These are phyloP conservation scores for Chondrilla cf. caribensis DNA, from an alignment of 37 sponge, comb jelly and placozoan genomes.

Conservation along the genomic window DNA sequence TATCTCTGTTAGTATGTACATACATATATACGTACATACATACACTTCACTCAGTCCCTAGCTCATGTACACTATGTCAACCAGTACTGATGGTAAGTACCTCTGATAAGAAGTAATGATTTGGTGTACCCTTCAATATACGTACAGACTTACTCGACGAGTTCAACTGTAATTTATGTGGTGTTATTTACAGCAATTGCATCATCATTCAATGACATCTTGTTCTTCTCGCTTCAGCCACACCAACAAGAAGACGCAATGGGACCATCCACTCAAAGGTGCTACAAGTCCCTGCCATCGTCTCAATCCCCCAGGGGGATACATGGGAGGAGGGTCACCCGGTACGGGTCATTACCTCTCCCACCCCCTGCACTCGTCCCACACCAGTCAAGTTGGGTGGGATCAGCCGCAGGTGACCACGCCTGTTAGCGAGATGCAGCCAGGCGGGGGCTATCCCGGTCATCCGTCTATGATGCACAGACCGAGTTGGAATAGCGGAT, in stretches of 20 bases:
- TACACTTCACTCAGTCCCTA: too few species aligned
- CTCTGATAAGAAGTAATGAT: too few species aligned
- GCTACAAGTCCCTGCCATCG: background rate
- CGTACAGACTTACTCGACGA: too few species aligned
- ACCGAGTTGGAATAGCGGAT: background rate
- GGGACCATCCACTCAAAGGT: slow-evolving; percentile 8
- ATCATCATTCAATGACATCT: background rate
- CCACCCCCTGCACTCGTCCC: background rate
- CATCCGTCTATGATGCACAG: background rate
- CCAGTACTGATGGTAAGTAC: too few species aligned
- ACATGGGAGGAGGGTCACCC: too few species aligned
- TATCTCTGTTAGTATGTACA: too few species aligned
- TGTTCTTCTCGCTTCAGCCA: background rate
- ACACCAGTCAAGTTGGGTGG: background rate
- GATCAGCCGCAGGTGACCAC: background rate
- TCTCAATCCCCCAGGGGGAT: background rate
- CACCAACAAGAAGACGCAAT: background rate
- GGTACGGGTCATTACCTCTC: background rate
- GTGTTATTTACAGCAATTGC: too few species aligned
- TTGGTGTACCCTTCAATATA: too few species aligned
- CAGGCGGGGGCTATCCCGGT: background rate
- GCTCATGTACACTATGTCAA: too few species aligned
- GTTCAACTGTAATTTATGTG: too few species aligned
- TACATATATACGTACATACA: too few species aligned
- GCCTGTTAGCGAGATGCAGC: background rate